These are phyloP conservation scores for Osedax frankpressi DNA, from an alignment of 2,888 invertebrate genomes.

Conservation along the genomic window DNA sequence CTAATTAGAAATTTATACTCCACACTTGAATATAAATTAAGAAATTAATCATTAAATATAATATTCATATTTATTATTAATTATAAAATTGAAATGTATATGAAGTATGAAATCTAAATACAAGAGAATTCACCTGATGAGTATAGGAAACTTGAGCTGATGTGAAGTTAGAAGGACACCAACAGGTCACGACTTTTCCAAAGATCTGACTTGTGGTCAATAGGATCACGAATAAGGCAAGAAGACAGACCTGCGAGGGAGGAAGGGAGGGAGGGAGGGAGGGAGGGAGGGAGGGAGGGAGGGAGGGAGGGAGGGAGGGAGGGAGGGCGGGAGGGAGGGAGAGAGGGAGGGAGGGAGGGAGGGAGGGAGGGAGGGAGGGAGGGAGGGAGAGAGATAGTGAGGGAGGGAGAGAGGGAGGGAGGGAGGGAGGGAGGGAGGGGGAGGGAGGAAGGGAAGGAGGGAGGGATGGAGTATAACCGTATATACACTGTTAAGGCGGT, in stretches of 20 bases:
- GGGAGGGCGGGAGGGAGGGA: neutral
- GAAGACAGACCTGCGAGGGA: constrained; percentile 29
- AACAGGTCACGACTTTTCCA: constrained; percentile 42
- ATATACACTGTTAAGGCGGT: constrained; percentile 23
- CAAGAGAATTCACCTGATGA: constrained; percentile 8
- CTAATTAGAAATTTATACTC: no score
- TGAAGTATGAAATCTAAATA: no score
- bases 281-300: neutral
- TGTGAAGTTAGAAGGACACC: constrained; percentile 49
- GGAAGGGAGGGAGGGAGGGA: neutral
- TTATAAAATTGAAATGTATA: no score
- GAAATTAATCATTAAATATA: no score
- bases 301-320: neutral
- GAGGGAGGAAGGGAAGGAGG: neutral
- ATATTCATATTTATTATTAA: no score
- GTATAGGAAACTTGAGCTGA: neutral
- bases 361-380: neutral
- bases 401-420: neutral
- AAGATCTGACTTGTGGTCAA: constrained; percentile 43
- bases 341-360: neutral
- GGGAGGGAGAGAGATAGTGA: neutral
- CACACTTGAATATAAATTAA: no score
- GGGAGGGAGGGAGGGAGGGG: neutral
- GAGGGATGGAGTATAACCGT: constrained; percentile 21
- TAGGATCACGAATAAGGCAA: constrained; percentile 42